These are phyloP conservation scores for Mionectes macconnelli DNA, from an alignment of 2,113 vertebrate species.

Conservation along the genomic window DNA sequence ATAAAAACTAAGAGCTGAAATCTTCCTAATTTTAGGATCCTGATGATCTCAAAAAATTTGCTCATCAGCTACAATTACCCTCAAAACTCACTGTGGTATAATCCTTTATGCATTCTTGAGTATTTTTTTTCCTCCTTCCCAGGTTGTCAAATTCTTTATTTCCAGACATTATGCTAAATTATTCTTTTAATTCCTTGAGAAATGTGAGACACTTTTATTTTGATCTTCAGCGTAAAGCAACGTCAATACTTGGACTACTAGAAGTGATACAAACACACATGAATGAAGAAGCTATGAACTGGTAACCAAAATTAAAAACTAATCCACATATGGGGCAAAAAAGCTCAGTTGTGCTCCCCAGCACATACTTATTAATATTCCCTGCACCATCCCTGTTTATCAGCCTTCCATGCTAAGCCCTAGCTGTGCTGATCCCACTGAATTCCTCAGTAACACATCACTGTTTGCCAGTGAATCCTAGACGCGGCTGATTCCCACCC, in stretches of 20 bases:
- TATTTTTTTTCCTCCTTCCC: not conserved
- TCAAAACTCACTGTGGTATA: not conserved
- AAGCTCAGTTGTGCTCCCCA: not conserved
- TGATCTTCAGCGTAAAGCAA: not conserved
- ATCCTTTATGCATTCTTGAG: slow-evolving; percentile 13
- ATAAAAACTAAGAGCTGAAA: not conserved
- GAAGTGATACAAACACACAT: not conserved
- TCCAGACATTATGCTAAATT: slow-evolving; percentile 26
- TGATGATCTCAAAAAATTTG: not conserved
- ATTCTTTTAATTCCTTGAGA: slow-evolving; percentile 17
- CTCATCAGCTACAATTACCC: not conserved
- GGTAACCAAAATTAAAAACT: not conserved
- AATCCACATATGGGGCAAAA: not conserved
- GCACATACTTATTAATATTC: not conserved
- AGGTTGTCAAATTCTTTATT: slow-evolving; percentile 1
- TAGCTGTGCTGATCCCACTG: not conserved
- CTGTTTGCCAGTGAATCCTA: not conserved
- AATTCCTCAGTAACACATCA: not conserved
- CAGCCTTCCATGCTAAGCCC: not conserved
- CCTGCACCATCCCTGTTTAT: not conserved
- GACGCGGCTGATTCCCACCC: not conserved
- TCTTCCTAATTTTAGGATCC: not conserved
- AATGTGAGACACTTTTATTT: slow-evolving; percentile 2
- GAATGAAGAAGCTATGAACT: slow-evolving; percentile 6
- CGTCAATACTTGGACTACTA: not conserved